These are phyloP conservation scores for Epinephelus awoara DNA, from an alignment of 2,797 vertebrate species.

Conservation along the genomic window DNA sequence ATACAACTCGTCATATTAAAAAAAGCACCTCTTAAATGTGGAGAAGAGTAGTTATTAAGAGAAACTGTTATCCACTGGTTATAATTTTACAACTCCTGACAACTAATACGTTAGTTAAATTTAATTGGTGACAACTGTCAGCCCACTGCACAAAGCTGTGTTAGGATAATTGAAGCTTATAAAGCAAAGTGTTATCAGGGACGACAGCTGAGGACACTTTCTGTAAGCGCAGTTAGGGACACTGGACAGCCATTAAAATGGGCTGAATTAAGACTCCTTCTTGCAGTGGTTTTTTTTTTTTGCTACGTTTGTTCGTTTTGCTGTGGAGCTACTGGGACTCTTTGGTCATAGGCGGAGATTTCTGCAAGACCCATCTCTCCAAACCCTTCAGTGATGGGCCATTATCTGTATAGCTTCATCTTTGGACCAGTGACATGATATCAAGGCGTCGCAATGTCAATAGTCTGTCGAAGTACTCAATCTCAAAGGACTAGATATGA, in stretches of 20 bases:
- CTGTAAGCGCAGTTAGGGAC: constrained; percentile 6
- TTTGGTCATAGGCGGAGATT: not conserved
- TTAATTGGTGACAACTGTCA: constrained; percentile 53
- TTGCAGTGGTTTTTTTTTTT: not conserved
- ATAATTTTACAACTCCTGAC: constrained; percentile 18
- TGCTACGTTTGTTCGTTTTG: not conserved
- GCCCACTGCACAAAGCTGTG: constrained; percentile 22
- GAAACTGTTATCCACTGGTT: constrained; percentile 16
- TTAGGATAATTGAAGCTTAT: constrained; percentile 41
- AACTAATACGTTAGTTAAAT: constrained; percentile 31
- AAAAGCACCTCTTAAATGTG: not conserved
- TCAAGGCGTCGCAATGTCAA: constrained; percentile 16
- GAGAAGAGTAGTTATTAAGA: constrained; percentile 21
- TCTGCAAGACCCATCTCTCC: constrained; percentile 14
- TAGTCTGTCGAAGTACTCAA: not conserved
- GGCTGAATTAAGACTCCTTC: constrained; percentile 1
- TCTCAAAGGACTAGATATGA: not conserved
- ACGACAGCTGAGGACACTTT: constrained; percentile 33
- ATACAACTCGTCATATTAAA: not conserved
- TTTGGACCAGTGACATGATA: not conserved
- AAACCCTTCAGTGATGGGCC: not conserved
- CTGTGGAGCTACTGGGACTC: not conserved
- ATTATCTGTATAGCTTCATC: not conserved
- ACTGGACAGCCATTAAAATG: constrained; percentile 26
- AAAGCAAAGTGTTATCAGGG: constrained; percentile 10